These are phyloP conservation scores for Rhinoptilus africanus DNA, from an alignment of 2,113 vertebrate genomes.

Conservation along the genomic window DNA sequence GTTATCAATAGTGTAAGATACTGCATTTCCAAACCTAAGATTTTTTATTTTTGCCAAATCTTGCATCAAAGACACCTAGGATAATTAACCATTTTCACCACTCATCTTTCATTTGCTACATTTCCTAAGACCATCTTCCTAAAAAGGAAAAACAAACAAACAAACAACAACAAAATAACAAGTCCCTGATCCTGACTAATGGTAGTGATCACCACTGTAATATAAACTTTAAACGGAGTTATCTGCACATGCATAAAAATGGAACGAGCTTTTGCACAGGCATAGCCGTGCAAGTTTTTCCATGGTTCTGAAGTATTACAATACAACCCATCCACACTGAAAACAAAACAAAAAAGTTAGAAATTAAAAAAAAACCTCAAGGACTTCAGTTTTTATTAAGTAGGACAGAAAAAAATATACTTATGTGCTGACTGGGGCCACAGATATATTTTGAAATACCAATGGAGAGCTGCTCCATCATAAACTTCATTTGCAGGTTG, in stretches of 20 bases:
- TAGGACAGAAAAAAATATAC: background rate
- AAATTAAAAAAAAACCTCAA: background rate
- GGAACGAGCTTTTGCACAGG: background rate
- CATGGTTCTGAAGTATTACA: background rate
- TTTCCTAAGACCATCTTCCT: background rate
- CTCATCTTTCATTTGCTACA: background rate
- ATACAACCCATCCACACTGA: background rate
- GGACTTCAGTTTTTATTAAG: background rate
- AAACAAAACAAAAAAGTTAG: background rate
- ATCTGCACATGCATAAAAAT: background rate
- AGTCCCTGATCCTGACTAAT: background rate
- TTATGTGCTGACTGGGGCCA: background rate
- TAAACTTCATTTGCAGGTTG: background rate
- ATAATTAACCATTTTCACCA: background rate
- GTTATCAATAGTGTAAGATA: background rate
- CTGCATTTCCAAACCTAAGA: background rate
- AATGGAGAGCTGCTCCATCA: rapidly evolving
- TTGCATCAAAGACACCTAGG: background rate
- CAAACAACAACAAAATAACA: background rate
- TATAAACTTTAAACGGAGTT: background rate
- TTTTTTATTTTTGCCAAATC: background rate
- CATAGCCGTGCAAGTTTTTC: background rate
- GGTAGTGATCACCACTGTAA: background rate
- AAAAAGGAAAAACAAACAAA: background rate
- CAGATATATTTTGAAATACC: background rate